phyloP scores from a whole-genome alignment of 2,888 invertebrate species.

The Cynaeus angustus region DNA sequence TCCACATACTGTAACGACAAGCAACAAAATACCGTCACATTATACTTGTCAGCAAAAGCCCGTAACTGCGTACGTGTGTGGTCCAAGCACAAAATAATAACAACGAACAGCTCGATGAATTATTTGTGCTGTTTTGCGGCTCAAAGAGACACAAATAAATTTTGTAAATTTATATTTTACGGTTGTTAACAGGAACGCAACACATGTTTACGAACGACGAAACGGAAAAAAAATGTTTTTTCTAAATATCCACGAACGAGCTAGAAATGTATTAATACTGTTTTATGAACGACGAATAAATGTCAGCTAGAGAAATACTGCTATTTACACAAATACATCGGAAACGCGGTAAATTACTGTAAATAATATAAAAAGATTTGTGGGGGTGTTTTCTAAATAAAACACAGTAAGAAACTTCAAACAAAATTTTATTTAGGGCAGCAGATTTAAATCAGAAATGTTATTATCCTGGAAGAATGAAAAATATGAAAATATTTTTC shows the following conservation, averaged over 20 bases:
- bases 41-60: conserved; percentile 36
- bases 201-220: conserved; percentile 38
- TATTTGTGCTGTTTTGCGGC: conserved; percentile 44
- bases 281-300: conserved; percentile 48
- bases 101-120: conserved; percentile 45
- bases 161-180: conserved; percentile 45
- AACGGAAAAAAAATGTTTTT: conserved; percentile 39
- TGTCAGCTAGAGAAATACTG: conserved; percentile 47
- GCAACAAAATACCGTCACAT: conserved; percentile 41
- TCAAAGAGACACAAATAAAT: conserved; percentile 52
- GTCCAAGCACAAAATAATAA: conserved; percentile 55
- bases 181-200: conserved; percentile 48
- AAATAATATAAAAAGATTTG: conserved; percentile 45
- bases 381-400: conserved; percentile 42
- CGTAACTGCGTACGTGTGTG: conserved; percentile 53
- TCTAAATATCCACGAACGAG: conserved; percentile 45
- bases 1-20: conserved; percentile 21
- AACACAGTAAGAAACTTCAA: conserved; percentile 26
- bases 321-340: conserved; percentile 50
- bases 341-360: conserved; percentile 43
- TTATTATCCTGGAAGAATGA: not conserved
- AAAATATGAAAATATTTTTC: not conserved
- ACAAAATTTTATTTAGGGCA: conserved; percentile 25
- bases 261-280: conserved; percentile 43
- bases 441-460: conserved; percentile 8